Percentiles rank a stretch among this genome's conserved stretches.
phyloP scores from a whole-genome alignment of 2,797 vertebrate genomes.

The Betta splendens region DNA sequence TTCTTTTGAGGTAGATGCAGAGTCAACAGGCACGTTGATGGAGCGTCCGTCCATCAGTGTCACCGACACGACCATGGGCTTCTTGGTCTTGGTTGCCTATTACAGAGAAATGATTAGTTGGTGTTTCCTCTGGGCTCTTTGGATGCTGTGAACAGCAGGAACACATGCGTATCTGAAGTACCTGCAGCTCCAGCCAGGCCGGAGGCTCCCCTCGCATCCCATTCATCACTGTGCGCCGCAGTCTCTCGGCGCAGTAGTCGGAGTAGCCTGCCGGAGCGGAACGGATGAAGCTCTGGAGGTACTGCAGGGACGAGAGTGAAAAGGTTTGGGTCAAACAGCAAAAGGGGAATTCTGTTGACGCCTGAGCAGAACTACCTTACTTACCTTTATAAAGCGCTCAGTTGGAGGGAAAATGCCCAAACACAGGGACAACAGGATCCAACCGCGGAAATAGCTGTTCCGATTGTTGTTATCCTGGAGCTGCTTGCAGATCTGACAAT shows the following conservation, averaged over 20 bases:
- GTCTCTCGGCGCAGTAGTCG: slow-evolving; percentile 87
- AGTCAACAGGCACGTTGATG: slow-evolving; percentile 87
- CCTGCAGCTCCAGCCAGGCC: slow-evolving; percentile 95
- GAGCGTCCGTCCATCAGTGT: slow-evolving; percentile 86
- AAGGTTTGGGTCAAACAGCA: not conserved
- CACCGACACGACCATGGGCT: slow-evolving; percentile 85
- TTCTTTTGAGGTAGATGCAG: slow-evolving; percentile 90
- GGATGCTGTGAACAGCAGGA: too few species aligned
- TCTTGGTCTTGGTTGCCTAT: slow-evolving; percentile 93
- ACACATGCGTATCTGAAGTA: slow-evolving; percentile 40
- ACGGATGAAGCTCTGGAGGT: slow-evolving; percentile 91
- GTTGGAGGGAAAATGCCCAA: slow-evolving; percentile 94
- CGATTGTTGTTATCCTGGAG: slow-evolving; percentile 88
- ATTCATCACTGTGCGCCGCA: slow-evolving; percentile 86
- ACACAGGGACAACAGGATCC: slow-evolving; percentile 95
- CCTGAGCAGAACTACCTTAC: not conserved
- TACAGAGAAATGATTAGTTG: slow-evolving; percentile 14
- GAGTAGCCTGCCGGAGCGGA: slow-evolving; percentile 84
- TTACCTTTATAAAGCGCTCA: slow-evolving; percentile 86
- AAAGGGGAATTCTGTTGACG: not conserved
- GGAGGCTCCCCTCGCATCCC: slow-evolving; percentile 90
- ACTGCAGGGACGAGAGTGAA: slow-evolving; percentile 73
- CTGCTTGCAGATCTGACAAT: slow-evolving; percentile 99
- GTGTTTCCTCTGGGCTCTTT: too few species aligned
- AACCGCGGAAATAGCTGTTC: slow-evolving; percentile 89